Evolutionary conservation across 2,113 vertebrate genomes (phyloP).

Genomic region (Solenodon paradoxus): DNA sequence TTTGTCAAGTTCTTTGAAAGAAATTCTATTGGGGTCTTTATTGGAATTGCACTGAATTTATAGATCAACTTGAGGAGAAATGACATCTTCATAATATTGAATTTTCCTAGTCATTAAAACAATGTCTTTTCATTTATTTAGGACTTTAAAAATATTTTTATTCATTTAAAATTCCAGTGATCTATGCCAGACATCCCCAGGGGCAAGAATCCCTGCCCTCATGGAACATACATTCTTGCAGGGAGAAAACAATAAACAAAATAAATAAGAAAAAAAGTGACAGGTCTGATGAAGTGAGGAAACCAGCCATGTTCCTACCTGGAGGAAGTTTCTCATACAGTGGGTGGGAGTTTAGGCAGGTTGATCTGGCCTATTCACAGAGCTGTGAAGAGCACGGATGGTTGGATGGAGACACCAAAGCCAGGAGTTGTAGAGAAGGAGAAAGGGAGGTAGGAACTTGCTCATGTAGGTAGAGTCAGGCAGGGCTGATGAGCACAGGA

Average conservation of each 20-base stretch:
- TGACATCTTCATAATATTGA: background rate
- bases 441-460: background rate
- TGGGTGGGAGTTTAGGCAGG: background rate
- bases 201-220: background rate
- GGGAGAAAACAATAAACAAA: background rate
- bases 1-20: conserved; percentile 20
- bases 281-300: background rate
- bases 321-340: background rate
- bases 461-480: background rate
- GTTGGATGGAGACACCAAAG: background rate
- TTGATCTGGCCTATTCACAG: background rate
- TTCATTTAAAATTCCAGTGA: conserved; percentile 2
- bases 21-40: background rate
- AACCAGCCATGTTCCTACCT: background rate
- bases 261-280: background rate
- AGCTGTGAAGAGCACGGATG: background rate
- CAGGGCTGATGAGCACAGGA: background rate
- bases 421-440: background rate
- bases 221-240: background rate
- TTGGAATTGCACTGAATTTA: conserved; percentile 10
- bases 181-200: background rate
- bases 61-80: background rate
- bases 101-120: background rate
- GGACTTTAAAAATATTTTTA: background rate
- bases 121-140: background rate